phyloP scores from a whole-genome alignment of 2,797 vertebrate genomes.

The Centroberyx gerrardi region DNA sequence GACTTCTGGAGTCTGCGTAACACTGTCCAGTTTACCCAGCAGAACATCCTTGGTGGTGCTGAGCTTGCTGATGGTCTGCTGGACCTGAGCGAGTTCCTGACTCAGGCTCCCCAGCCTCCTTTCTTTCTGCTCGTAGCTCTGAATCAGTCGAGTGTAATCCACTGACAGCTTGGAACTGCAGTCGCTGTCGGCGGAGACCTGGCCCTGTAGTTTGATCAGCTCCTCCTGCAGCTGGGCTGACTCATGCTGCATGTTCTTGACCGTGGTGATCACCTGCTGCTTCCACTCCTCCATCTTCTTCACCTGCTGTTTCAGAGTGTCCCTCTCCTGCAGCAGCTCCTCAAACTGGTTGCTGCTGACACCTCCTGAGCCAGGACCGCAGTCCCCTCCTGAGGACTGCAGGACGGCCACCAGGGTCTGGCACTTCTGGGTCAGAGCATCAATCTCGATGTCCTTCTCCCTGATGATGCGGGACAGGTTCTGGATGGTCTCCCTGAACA shows the following conservation, averaged over 20 bases:
- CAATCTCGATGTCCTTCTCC: constrained; percentile 99
- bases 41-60: constrained; percentile 93
- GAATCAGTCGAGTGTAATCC: constrained; percentile 93
- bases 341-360: constrained; percentile 98
- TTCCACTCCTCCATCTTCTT: constrained; percentile 99
- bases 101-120: constrained; percentile 90
- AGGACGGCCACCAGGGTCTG: constrained; percentile 95
- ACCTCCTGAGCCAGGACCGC: constrained; percentile 79
- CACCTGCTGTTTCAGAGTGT: constrained; percentile 95
- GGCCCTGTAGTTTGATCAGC: constrained; percentile 92
- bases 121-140: constrained; percentile 96
- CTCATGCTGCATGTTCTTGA: constrained; percentile 98
- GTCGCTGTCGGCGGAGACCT: constrained; percentile 91
- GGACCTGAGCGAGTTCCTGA: constrained; percentile 93
- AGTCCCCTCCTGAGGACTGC: constrained; percentile 86
- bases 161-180: constrained; percentile 92
- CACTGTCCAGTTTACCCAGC: constrained; percentile 91
- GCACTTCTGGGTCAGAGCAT: constrained; percentile 97
- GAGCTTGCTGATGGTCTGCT: constrained; percentile 94
- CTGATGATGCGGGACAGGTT: constrained; percentile 97
- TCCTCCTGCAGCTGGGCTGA: constrained; percentile 96
- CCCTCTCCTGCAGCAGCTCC: constrained; percentile 94
- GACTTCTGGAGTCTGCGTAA: constrained; percentile 77
- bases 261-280: constrained; percentile 97
- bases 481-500: constrained; percentile 98